Base-by-base conservation (phyloP, 2,888 invertebrate species). In the Malachius bipustulatus region DNA sequence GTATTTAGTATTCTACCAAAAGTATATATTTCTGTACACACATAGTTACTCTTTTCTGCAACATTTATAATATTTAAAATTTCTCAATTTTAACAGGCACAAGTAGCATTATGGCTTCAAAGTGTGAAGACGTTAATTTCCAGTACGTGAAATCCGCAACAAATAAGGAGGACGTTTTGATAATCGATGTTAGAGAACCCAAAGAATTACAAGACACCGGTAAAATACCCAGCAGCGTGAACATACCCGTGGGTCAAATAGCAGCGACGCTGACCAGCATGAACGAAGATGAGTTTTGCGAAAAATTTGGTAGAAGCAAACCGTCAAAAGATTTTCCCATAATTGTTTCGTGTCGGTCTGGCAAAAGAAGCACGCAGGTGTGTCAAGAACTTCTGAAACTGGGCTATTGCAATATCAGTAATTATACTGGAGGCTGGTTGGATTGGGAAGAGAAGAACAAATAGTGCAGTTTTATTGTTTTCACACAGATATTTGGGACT, bases 171-270 rank as follows among this genome's bases (percentile, higher is more conserved):
- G 58, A 60, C 32, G 67, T 71, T 36, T 50, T 77, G 10, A 68
- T 84, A 14, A 70, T 88, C 40, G 84, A 85, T 65, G 83, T 85
- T 0, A 72, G 84, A 44, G 82, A 83, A 53, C 78, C 80, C 16
- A 59, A 69, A 8, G 84, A 84, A 61, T 57, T 84, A 6, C 59
- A 68, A 41, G 75, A 80, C 52, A 72, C 74, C 45, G 83, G 84
- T 2, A 64, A 67, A 50, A 72, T 84, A 39, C 83, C 83, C 24
- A 73, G 73, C 35, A 80, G 80, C 51, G 69, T 82, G 34, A 81
- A 83, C 51, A 81, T 84, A 56, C 82, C 83, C 47, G 76, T 76
- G 62, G 69, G 64, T 15, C 61, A 63, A 44, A 60, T 77, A 3
- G 42, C 60, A 32, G 47, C 60, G 34, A 62, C 59, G 11, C 51